These are phyloP conservation scores for Odiellus spinosus DNA, from an alignment of 2,888 invertebrate species.

Conservation along the genomic window DNA sequence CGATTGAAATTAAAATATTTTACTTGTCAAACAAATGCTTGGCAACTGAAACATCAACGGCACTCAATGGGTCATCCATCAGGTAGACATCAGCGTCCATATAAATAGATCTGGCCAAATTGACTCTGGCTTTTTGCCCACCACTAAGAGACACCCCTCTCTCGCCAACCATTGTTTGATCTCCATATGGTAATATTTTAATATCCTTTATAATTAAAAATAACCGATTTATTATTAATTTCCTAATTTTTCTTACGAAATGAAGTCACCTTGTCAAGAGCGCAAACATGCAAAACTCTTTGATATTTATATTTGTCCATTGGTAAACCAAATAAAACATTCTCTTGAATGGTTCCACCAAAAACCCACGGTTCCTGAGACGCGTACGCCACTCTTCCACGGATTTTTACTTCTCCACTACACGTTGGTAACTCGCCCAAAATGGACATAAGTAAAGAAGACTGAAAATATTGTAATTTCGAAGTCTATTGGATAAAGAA, in stretches of 20 bases:
- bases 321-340: constrained; percentile 72
- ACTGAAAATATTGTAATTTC: constrained; percentile 18
- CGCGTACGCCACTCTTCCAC: constrained; percentile 46
- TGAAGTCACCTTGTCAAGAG: constrained; percentile 32
- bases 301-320: constrained; percentile 39
- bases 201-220: no score
- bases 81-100: constrained; percentile 34
- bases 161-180: constrained; percentile 66
- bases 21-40: constrained; percentile 32
- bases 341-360: constrained; percentile 63
- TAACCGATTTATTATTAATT: no score
- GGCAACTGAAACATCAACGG: constrained; percentile 34
- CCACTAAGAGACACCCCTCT: constrained; percentile 79
- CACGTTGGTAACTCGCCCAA: constrained; percentile 50
- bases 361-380: constrained; percentile 56
- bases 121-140: constrained; percentile 70
- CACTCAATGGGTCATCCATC: constrained; percentile 35
- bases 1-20: background rate
- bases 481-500: no score
- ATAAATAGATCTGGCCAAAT: constrained; percentile 33
- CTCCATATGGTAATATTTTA: constrained; percentile 43
- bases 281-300: constrained; percentile 35
- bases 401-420: constrained; percentile 43
- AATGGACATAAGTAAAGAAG: constrained; percentile 38
- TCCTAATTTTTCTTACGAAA: no score